Percentiles rank a stretch among this genome's conserved stretches.
phyloP scores from a whole-genome alignment of 2,888 invertebrate species.

The Exephanes ischioxanthus region DNA sequence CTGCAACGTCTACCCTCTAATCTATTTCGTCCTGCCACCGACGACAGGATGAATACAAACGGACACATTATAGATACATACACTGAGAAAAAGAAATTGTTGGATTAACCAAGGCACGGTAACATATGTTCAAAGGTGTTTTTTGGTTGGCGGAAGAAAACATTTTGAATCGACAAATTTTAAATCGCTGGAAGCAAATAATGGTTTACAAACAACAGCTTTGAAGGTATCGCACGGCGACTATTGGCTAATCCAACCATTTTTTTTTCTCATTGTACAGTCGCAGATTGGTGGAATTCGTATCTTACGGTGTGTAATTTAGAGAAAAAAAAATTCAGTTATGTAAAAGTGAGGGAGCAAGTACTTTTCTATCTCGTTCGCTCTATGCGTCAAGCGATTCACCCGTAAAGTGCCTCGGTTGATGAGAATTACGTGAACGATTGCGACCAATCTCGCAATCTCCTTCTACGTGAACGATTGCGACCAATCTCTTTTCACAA shows the following conservation, averaged over 20 bases:
- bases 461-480: neutral
- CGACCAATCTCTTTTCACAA: conserved; percentile 30
- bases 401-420: conserved; percentile 18
- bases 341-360: neutral
- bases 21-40: conserved; percentile 57
- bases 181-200: too few species aligned
- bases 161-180: too few species aligned
- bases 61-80: conserved; percentile 72
- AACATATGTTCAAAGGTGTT: too few species aligned
- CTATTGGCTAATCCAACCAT: too few species aligned
- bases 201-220: too few species aligned
- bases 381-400: conserved; percentile 43
- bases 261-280: neutral
- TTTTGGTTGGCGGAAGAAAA: too few species aligned
- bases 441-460: conserved; percentile 10
- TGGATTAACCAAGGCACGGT: too few species aligned
- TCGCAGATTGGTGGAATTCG: conserved; percentile 11
- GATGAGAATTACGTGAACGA: neutral
- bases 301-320: conserved; percentile 8
- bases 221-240: too few species aligned
- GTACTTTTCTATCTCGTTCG: conserved; percentile 41
- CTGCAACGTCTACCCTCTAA: conserved; percentile 7
- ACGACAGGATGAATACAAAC: conserved; percentile 81
- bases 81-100: conserved; percentile 3
- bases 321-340: conserved; percentile 8